Percentiles rank a stretch among this genome's conserved stretches.
phyloP scores from a whole-genome alignment of 2,113 vertebrate species.

The Brachyhypopomus gauderio region DNA sequence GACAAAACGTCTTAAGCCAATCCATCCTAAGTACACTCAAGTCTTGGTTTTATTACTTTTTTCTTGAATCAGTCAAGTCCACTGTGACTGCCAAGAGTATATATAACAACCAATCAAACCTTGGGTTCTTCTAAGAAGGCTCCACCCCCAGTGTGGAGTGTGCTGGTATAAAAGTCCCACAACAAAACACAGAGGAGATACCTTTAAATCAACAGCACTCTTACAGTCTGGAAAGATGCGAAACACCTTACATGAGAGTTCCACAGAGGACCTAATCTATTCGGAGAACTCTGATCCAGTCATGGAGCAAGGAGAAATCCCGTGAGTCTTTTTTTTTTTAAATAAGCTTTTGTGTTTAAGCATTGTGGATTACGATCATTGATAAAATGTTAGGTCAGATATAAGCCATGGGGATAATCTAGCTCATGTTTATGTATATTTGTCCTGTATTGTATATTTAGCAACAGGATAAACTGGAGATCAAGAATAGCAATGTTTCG shows the following conservation, averaged over 20 bases:
- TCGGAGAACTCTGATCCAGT: slow-evolving; percentile 41
- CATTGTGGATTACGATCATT: not conserved
- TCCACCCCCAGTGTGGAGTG: not conserved
- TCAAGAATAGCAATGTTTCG: slow-evolving; percentile 62
- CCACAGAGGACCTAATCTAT: slow-evolving; percentile 54
- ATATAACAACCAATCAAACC: not conserved
- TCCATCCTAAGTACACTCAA: no score
- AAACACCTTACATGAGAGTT: slow-evolving; percentile 38
- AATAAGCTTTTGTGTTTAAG: not conserved
- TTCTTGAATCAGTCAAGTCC: no score
- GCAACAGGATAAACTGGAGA: slow-evolving; percentile 69
- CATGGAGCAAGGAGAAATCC: slow-evolving; percentile 50
- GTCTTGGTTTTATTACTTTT: no score
- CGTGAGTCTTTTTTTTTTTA: slow-evolving; percentile 57
- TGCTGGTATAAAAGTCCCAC: slow-evolving; percentile 10
- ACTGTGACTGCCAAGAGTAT: no score
- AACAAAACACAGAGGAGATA: not conserved
- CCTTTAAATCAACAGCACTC: not conserved
- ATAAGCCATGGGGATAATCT: not conserved
- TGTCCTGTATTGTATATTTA: not conserved
- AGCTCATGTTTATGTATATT: not conserved
- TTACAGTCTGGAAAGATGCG: slow-evolving; percentile 54
- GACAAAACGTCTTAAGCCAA: not conserved
- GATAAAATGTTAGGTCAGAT: no score
- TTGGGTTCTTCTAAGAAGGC: not conserved